A percentile compares a stretch with the other conserved stretches of the same genome.
Conservation (phyloP, 2,888 invertebrate genomes). For the Leptinotarsa tumamoca region DNA sequence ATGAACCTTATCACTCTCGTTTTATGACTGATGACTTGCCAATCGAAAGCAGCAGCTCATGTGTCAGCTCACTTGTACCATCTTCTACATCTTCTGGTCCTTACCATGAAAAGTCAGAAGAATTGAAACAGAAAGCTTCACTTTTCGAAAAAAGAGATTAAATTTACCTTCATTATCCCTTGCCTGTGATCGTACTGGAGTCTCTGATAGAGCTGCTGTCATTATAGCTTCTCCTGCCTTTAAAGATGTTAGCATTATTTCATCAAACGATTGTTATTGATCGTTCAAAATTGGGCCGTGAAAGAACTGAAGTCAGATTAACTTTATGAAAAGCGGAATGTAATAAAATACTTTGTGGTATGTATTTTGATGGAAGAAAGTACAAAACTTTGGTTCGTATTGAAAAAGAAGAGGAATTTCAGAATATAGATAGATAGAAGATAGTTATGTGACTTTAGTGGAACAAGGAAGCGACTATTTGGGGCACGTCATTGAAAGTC, state of each 20-base stretch:
- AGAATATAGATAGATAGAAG: not conserved
- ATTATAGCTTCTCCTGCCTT: slow-evolving; percentile 34
- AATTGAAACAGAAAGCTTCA: not conserved
- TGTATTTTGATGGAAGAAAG: not conserved
- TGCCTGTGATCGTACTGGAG: slow-evolving; percentile 22
- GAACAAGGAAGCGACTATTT: not conserved
- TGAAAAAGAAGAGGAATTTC: not conserved
- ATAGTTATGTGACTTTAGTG: not conserved
- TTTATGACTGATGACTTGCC: too few species aligned
- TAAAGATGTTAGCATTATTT: slow-evolving; percentile 30
- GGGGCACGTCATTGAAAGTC: not conserved
- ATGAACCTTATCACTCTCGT: too few species aligned
- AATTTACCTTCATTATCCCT: not conserved
- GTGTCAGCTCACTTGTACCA: too few species aligned
- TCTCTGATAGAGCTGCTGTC: slow-evolving; percentile 35
- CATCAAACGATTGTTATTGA: not conserved
- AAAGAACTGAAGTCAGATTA: not conserved
- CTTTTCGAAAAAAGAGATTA: not conserved
- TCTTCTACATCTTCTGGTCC: too few species aligned
- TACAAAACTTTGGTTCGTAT: not conserved
- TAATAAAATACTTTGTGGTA: not conserved
- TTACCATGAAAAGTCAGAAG: too few species aligned
- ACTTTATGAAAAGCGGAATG: not conserved
- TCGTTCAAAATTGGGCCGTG: not conserved
- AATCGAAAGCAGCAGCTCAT: too few species aligned